phyloP scores from a whole-genome alignment of 2,888 invertebrate genomes.

The Zaprionus lineosus region DNA sequence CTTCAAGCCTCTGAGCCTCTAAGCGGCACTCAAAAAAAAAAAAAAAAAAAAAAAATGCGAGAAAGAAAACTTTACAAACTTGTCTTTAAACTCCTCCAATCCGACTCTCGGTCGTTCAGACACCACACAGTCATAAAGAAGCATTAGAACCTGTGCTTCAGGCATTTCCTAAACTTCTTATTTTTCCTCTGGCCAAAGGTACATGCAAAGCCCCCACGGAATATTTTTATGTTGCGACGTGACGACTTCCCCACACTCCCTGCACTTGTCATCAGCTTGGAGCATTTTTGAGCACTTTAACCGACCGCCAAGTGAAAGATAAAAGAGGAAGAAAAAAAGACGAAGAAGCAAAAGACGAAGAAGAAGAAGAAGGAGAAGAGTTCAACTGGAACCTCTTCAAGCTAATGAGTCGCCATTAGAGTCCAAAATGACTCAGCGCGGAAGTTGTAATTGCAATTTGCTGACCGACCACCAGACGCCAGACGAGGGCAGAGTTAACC shows the following conservation, averaged over 20 bases:
- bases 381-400: conserved; percentile 34
- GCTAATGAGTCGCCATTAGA: conserved; percentile 54
- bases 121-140: conserved; percentile 58
- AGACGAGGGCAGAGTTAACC: neutral
- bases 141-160: conserved; percentile 38
- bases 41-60: no score
- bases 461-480: conserved; percentile 4
- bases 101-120: conserved; percentile 18
- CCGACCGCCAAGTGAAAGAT: neutral
- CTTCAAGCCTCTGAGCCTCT: conserved; percentile 56
- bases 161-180: conserved; percentile 10
- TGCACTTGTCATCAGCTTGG: conserved; percentile 19
- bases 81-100: conserved; percentile 19
- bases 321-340: neutral
- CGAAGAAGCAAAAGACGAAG: neutral
- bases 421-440: conserved; percentile 57
- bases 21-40: conserved; percentile 39
- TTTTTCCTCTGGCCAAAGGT: conserved; percentile 21
- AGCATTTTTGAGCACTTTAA: conserved; percentile 15
- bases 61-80: conserved; percentile 33
- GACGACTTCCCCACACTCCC: conserved; percentile 21
- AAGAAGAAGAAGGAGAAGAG: conserved; percentile 4
- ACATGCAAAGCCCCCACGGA: conserved; percentile 35
- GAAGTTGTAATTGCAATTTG: conserved; percentile 66
- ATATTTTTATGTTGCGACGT: conserved; percentile 65